Evolutionary conservation across 2,888 invertebrate species (phyloP).

Genomic region (Caenorhabditis drosophilae): DNA sequence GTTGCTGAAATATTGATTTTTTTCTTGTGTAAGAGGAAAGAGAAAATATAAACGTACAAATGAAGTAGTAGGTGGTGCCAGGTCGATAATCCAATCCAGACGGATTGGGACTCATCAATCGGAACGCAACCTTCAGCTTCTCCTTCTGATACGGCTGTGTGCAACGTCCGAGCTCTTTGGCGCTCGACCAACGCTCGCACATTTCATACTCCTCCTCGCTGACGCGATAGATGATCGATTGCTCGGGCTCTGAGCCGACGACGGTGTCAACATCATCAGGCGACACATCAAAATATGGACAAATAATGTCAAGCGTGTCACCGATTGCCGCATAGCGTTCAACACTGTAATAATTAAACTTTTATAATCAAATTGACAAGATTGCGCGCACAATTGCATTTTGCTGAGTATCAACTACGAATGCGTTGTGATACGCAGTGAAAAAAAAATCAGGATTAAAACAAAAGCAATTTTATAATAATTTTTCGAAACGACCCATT

Average conservation of each 20-base stretch:
- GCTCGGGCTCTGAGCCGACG: conserved; percentile 43
- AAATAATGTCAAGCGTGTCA: conserved; percentile 52
- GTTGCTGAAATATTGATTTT: conserved; percentile 40
- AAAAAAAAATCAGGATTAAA: too few relatives aligned
- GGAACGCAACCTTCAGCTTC: conserved; percentile 50
- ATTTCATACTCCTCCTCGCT: conserved; percentile 51
- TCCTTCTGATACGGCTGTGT: conserved; percentile 41
- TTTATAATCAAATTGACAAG: too few relatives aligned
- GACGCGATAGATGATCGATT: conserved; percentile 52
- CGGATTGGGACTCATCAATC: conserved; percentile 47
- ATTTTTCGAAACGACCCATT: too few relatives aligned
- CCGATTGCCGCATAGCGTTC: conserved; percentile 53
- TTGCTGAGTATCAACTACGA: too few relatives aligned
- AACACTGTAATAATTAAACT: conserved; percentile 31
- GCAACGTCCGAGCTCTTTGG: conserved; percentile 49
- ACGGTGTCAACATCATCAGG: too few relatives aligned
- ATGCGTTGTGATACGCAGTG: too few relatives aligned
- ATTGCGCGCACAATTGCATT: too few relatives aligned
- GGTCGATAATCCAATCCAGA: conserved; percentile 49
- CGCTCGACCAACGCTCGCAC: conserved; percentile 37
- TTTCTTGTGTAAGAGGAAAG: background rate
- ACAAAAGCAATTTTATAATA: too few relatives aligned
- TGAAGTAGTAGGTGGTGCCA: conserved; percentile 53
- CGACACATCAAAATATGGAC: conserved; percentile 42
- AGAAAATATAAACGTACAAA: conserved; percentile 32